A percentile compares a stretch with the other conserved stretches of the same genome.
Conservation (phyloP, 2,113 vertebrate species). For the Tetraodon nigroviridis region DNA sequence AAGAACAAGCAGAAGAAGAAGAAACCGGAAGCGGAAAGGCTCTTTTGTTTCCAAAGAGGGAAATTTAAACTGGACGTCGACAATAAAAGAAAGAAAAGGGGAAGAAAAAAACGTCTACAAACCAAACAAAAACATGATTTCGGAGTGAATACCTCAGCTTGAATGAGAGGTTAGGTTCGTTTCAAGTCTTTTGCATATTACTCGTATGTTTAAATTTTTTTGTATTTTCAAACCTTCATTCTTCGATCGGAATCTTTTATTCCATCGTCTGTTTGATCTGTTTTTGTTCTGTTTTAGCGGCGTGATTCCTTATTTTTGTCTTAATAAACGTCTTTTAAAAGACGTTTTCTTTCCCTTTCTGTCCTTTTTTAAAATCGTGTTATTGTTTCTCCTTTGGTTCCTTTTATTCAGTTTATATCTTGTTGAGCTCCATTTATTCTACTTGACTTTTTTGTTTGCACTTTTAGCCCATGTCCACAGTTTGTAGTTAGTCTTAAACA, state of each 20-base stretch:
- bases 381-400: too few species aligned
- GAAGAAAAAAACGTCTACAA: conserved; percentile 2
- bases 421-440: too few species aligned
- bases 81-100: neutral
- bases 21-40: conserved; percentile 24
- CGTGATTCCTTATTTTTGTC: neutral
- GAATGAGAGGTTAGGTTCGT: conserved; percentile 11
- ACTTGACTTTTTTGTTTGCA: too few species aligned
- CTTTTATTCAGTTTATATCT: too few species aligned
- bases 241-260: too few species aligned
- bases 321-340: too few species aligned
- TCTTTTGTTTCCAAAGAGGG: conserved; percentile 57
- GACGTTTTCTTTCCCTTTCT: too few species aligned
- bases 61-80: conserved; percentile 51
- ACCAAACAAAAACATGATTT: neutral
- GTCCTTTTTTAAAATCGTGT: too few species aligned
- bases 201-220: neutral
- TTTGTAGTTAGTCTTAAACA: too few species aligned
- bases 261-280: neutral
- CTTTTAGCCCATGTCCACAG: too few species aligned
- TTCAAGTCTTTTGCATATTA: neutral
- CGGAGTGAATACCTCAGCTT: neutral
- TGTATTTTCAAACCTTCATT: neutral
- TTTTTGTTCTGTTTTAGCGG: neutral
- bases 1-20: too few species aligned